Evolutionary conservation across 2,888 invertebrate species (phyloP), one percentile per base, ranked within the genome.

Genomic region (Drosophila quinaria): DNA sequence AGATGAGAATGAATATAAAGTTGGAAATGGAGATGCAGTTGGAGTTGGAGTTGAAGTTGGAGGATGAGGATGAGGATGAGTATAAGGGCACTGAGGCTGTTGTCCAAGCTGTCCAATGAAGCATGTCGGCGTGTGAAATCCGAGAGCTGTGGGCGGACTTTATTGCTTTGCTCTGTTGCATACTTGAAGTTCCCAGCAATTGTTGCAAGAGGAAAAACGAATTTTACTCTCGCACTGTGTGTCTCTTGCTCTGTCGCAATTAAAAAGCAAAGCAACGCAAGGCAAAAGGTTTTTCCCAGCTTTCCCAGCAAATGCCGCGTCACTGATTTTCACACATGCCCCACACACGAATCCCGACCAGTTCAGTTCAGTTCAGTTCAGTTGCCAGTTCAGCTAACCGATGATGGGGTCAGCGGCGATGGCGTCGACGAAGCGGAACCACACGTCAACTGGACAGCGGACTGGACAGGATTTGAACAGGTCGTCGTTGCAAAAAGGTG

Each of bases 41-140:
- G 41, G 13, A 55, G 13, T n/a, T 19, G 19, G 46, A 37, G 13
- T n/a, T 49, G 39, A 13, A 35, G 25, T 10, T 41, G 17, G 37
- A 37, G 1, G 8, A 31, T 22, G 19, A 33, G 56, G 4, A 29
- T 37, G 59, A 22, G 22, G 22, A 22, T 22, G 25, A 25, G 25
- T 0, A 25, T 25, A 25, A 49, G 39, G 29, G 59, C 39, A 13
- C 4, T 56, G 59, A 29, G 59, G 41, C 67, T 46, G 55, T 59
- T 56, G 79, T 62, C 70, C 63, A 35, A 35, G 51, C 47, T 68
- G 70, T 65, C 81, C 88, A 84, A 84, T 84, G 86, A 85, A 70
- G 90, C 90, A 85, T 87, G 90, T 72, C 86, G 73, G 73, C 81
- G 74, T 78, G 89, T 89, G 83, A 84, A 83, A 83, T 62, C 59